Evolutionary conservation across 2,888 invertebrate genomes (phyloP), one percentile per base, ranked within the genome.

Genomic region (Agrotis exclamationis): DNA sequence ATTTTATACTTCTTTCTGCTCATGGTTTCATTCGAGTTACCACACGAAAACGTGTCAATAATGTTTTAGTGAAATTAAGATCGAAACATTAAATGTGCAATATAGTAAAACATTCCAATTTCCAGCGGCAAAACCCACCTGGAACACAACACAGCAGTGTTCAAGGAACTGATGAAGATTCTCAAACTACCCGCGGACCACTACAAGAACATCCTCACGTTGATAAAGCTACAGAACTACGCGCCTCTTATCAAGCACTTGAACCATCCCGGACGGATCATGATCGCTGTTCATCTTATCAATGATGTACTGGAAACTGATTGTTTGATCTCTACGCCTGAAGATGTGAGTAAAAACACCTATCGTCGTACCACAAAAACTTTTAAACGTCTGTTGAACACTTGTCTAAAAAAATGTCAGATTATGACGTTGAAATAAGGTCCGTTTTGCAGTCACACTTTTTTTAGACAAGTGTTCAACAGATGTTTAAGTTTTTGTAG

Each of bases 181-280:
- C 97, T 99, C 89, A 98, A 99, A 92, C 98, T 99, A 58, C 99
- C 99, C 0, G 97, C 99, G 3, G 99, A 99, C 91, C 98, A 98
- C 88, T 99, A 99, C 95, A 99, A 98, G 92, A 98, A 99, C 92
- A 97, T 99, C 18, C 96, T 99, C 58, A 98, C 98, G 0, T 97
- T 99, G 20, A 97, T 99, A 70, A 97, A 98, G 87, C 95, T 99
- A 79, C 97, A 98, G 87, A 98, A 99, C 95, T 99, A 98, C 90
- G 97, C 98, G 11, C 98, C 98, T 0, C 96, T 99, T 54, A 97
- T 99, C 77, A 85, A 98, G 57, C 98, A 98, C 90, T 97, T 99
- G 89, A 99, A 99, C 94, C 98, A 98, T 88, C 97, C 97, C 5
- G 99, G 99, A 0, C 96, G 99, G 70, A 98, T 98, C 89, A 97